Evolutionary conservation across 2,888 invertebrate species (phyloP).

Genomic region (Seira ritae): DNA sequence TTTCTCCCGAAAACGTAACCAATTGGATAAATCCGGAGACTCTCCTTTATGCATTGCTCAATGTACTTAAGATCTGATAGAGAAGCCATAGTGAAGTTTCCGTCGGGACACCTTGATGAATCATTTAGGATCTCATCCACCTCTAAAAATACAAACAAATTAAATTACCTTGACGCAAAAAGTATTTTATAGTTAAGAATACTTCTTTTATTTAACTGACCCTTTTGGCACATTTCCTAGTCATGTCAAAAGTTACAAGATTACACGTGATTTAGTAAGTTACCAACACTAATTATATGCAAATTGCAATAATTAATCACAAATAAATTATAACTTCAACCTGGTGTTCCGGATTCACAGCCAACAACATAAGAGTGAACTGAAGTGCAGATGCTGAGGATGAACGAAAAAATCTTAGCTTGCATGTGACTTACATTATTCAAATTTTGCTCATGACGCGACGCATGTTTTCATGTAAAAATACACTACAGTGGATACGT

Average conservation of each 20-base stretch:
- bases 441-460: background rate
- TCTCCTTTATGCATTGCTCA: conserved; percentile 44
- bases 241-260: background rate
- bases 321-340: conserved; percentile 5
- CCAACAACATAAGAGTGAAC: conserved; percentile 46
- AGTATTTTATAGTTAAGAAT: background rate
- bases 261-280: background rate
- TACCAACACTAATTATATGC: too few relatives aligned
- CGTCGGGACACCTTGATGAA: conserved; percentile 40
- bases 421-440: background rate
- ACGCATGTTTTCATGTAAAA: background rate
- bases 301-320: too few relatives aligned
- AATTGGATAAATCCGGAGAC: conserved; percentile 42
- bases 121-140: conserved; percentile 30
- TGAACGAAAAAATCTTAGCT: background rate
- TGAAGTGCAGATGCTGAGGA: conserved; percentile 32
- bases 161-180: background rate
- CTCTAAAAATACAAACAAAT: conserved; percentile 22
- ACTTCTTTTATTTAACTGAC: background rate
- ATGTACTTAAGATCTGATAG: conserved; percentile 39
- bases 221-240: background rate
- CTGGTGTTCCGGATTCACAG: conserved; percentile 46
- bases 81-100: conserved; percentile 40
- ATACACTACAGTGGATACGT: too few relatives aligned
- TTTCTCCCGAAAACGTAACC: conserved; percentile 24